Conservation (phyloP, 2,888 invertebrate species). For the Scaptomyza flava region DNA sequence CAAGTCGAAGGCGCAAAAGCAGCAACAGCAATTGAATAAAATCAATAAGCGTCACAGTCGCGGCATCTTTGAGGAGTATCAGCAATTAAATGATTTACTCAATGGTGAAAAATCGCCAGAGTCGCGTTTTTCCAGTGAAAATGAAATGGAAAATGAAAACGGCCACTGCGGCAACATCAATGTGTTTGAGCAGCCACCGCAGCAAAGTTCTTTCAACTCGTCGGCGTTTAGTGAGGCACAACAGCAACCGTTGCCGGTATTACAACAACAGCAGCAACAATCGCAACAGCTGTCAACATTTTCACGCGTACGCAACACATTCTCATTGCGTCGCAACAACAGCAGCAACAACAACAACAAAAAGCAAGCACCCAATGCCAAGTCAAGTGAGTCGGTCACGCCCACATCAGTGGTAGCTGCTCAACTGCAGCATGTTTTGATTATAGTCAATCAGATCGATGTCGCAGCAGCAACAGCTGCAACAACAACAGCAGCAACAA, state of each 20-base stretch:
- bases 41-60: slow-evolving; percentile 81
- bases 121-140: slow-evolving; percentile 57
- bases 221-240: slow-evolving; percentile 66
- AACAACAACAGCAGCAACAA: slow-evolving; percentile 16
- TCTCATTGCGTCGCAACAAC: slow-evolving; percentile 64
- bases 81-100: slow-evolving; percentile 75
- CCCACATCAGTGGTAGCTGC: slow-evolving; percentile 32
- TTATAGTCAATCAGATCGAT: slow-evolving; percentile 72
- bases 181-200: slow-evolving; percentile 72
- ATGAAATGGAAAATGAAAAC: slow-evolving; percentile 37
- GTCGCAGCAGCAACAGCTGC: slow-evolving; percentile 36
- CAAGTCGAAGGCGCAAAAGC: slow-evolving; percentile 82
- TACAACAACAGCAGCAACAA: slow-evolving; percentile 43
- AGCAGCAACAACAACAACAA: slow-evolving; percentile 49
- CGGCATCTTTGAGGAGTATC: slow-evolving; percentile 79
- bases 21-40: slow-evolving; percentile 57
- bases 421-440: slow-evolving; percentile 57
- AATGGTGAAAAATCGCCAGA: slow-evolving; percentile 52
- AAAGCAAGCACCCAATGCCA: slow-evolving; percentile 48
- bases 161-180: slow-evolving; percentile 52
- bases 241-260: slow-evolving; percentile 29
- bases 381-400: slow-evolving; percentile 74
- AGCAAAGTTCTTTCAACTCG: slow-evolving; percentile 75
- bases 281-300: slow-evolving; percentile 76
- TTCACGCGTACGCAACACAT: slow-evolving; percentile 80